Evolutionary conservation across 2,888 invertebrate species (phyloP), one percentile per base, ranked within the genome.

Genomic region (Latheticus oryzae): DNA sequence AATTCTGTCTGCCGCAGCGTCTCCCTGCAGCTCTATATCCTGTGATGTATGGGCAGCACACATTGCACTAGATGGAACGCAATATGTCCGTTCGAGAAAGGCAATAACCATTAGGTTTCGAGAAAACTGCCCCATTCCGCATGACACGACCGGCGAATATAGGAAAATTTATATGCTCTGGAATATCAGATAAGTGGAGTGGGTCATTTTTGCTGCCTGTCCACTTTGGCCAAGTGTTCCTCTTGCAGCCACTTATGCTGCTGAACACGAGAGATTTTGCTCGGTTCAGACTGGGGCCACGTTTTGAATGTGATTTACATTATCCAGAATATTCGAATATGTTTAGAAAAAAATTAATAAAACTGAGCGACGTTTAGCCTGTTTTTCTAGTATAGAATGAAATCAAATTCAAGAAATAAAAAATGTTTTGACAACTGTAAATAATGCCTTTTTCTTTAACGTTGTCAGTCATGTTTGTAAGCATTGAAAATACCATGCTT

Each of bases 101-200:
- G 82, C 82, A 83, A 83, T 83, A 83, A 83, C 83, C 82, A 83
- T 83, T 83, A 82, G 81, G 82, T 81, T 79, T 79, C 79, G 80
- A 81, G 81, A 82, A 82, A 82, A 82, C 82, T 82, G 80, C 82
- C 82, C 82, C 82, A 82, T 82, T 83, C 79, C 80, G 80, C 79
- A 80, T 81, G 82, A 83, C 82, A 82, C 81, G 80, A 79, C 79
- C 81, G 81, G 80, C 81, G 82, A 82, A 82, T 83, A 82, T 82
- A 81, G 78, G 78, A 80, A 75, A 82, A 83, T 83, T 83, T 83
- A 83, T 83, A 80, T 79, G 78, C 73, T 72, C 72, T 73, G 74
- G 71, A 67, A 68, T 67, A 69, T 67, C 67, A 69, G 71, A 72
- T 73, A 73, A 72, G 73, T 71, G 66, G 65, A 68, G 65, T 64